Percentiles rank a stretch among this genome's conserved stretches.
Evolutionary conservation across 2,797 vertebrate species (phyloP).

Genomic region (Acanthiza pusilla): DNA sequence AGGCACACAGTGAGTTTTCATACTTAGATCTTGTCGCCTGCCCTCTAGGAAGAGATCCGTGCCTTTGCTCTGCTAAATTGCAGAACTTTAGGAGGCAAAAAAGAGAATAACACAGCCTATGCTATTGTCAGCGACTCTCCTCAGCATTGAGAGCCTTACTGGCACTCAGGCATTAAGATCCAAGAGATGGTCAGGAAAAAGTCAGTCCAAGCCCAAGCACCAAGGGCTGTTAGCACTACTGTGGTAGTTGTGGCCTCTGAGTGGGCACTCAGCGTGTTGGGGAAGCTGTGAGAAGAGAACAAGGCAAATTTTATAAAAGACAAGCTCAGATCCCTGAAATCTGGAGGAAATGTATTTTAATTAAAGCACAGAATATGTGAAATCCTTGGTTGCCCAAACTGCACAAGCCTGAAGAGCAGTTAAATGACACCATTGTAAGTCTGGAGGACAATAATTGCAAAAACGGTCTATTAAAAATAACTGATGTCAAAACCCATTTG

Average conservation of each 20-base stretch:
- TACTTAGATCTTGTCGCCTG: neutral
- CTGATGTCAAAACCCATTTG: neutral
- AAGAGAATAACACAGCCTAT: neutral
- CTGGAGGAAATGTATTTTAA: neutral
- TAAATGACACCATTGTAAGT: neutral
- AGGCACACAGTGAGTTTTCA: neutral
- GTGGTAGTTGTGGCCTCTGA: neutral
- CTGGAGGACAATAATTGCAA: neutral
- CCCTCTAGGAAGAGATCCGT: neutral
- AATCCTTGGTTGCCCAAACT: neutral
- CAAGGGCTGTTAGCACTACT: neutral
- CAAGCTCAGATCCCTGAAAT: neutral
- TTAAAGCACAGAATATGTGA: neutral
- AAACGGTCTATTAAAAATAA: neutral
- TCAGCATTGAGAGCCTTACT: accelerated
- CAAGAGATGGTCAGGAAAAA: neutral
- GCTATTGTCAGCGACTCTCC: neutral
- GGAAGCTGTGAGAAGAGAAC: neutral
- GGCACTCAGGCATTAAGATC: neutral
- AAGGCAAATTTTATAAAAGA: neutral
- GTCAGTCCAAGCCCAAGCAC: neutral
- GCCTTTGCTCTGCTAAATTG: neutral
- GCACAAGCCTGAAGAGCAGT: neutral
- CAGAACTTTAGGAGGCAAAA: neutral
- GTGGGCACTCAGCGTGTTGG: accelerated